Percentiles rank a stretch among this genome's conserved stretches.
phyloP scores from a whole-genome alignment of 2,113 vertebrate species.

The Mirounga angustirostris region DNA sequence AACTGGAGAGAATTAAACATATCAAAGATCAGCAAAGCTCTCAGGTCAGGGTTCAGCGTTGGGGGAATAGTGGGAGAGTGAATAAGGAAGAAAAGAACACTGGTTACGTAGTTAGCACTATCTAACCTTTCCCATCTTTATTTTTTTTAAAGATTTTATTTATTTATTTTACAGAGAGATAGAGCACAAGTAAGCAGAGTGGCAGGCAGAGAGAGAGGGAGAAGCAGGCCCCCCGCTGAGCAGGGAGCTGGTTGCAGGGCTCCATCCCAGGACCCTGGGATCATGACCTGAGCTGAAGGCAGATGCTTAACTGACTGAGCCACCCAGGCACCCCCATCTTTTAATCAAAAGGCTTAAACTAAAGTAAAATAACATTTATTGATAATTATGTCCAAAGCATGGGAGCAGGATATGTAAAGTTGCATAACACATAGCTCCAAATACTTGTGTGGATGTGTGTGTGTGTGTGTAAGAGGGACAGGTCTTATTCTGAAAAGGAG shows the following conservation, averaged over 20 bases:
- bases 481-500: neutral
- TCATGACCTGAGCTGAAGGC: too few relatives aligned
- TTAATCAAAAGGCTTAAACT: slow-evolving; percentile 20
- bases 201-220: too few relatives aligned
- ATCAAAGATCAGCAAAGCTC: neutral
- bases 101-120: neutral
- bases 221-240: too few relatives aligned
- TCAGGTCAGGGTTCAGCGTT: neutral
- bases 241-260: too few relatives aligned
- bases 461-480: neutral
- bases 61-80: neutral
- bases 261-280: too few relatives aligned
- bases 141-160: too few relatives aligned
- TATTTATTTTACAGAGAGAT: too few relatives aligned
- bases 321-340: neutral
- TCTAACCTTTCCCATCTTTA: slow-evolving; percentile 23
- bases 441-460: neutral
- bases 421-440: neutral
- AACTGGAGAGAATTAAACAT: neutral
- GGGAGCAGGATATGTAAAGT: neutral
- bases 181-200: too few relatives aligned
- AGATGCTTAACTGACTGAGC: too few relatives aligned
- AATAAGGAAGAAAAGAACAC: neutral
- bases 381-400: neutral
- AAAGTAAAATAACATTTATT: neutral